These are phyloP conservation scores for Nerophis lumbriciformis DNA, from an alignment of 2,113 vertebrate genomes.

Conservation along the genomic window DNA sequence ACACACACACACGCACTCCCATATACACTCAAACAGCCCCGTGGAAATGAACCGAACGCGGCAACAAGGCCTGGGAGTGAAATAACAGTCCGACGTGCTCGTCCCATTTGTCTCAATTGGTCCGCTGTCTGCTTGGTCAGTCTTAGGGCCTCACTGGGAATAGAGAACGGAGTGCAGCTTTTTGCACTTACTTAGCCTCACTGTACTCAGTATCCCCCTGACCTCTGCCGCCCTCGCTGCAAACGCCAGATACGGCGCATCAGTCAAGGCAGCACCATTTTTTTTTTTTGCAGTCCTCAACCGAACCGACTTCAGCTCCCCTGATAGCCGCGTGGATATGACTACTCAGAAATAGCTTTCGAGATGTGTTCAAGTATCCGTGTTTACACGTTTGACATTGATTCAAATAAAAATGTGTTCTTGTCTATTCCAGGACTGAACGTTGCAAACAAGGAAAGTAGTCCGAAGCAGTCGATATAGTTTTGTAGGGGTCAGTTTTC, in stretches of 20 bases:
- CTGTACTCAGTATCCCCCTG: conserved; percentile 41
- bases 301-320: conserved; percentile 13
- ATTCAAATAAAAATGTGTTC: too few relatives aligned
- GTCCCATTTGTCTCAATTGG: conserved; percentile 66
- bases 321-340: conserved; percentile 4
- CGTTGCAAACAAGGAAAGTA: too few relatives aligned
- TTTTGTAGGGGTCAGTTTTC: too few relatives aligned
- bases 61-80: conserved; percentile 37
- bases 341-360: too few relatives aligned
- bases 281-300: conserved; percentile 16
- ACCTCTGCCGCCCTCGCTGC: conserved; percentile 50
- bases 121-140: conserved; percentile 52
- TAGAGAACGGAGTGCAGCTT: conserved; percentile 59
- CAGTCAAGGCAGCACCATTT: conserved; percentile 22
- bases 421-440: too few relatives aligned
- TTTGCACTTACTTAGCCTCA: conserved; percentile 57
- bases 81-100: conserved; percentile 48
- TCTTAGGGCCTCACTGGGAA: conserved; percentile 56
- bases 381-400: too few relatives aligned
- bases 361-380: too few relatives aligned
- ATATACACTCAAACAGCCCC: conserved; percentile 11
- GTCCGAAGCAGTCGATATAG: too few relatives aligned
- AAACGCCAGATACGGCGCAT: conserved; percentile 27
- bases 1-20: conserved; percentile 14
- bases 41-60: conserved; percentile 43